phyloP scores from a whole-genome alignment of 2,888 invertebrate species.

The Rugalucina vietnamica region DNA sequence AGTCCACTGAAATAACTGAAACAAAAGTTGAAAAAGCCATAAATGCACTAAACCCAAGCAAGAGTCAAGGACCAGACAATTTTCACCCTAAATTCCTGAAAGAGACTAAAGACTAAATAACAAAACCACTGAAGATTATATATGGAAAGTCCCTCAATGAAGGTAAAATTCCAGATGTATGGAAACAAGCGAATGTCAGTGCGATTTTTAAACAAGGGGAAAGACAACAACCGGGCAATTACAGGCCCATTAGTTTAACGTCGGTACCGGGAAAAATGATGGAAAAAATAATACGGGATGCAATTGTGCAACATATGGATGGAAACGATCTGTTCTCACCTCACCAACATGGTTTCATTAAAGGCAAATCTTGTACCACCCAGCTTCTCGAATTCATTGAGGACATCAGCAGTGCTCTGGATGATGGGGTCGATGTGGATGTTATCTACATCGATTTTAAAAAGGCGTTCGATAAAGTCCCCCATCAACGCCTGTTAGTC shows the following conservation, averaged over 20 bases:
- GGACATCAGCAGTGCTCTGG: background rate
- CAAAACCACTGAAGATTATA: background rate
- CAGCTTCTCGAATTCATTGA: background rate
- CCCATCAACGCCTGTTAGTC: background rate
- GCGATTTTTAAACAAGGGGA: conserved; percentile 1
- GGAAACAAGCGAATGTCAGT: background rate
- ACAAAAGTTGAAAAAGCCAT: background rate
- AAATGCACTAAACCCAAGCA: background rate
- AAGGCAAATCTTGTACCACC: background rate
- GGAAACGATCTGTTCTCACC: background rate
- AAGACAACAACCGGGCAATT: too few relatives aligned
- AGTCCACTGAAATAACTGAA: background rate
- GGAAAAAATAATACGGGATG: conserved; percentile 5
- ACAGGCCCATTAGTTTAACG: background rate
- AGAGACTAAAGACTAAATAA: background rate
- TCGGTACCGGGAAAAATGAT: background rate
- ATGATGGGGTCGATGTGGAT: background rate
- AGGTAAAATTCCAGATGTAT: background rate
- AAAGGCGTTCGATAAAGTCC: background rate
- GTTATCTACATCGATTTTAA: background rate
- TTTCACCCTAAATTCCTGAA: background rate
- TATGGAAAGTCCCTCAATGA: background rate
- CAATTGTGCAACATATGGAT: background rate
- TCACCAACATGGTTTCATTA: background rate
- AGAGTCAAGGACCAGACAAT: too few relatives aligned